Conservation (phyloP, 30 jellyfish, hydroid and myxozoan species). For the Sanderia malayensis region DNA sequence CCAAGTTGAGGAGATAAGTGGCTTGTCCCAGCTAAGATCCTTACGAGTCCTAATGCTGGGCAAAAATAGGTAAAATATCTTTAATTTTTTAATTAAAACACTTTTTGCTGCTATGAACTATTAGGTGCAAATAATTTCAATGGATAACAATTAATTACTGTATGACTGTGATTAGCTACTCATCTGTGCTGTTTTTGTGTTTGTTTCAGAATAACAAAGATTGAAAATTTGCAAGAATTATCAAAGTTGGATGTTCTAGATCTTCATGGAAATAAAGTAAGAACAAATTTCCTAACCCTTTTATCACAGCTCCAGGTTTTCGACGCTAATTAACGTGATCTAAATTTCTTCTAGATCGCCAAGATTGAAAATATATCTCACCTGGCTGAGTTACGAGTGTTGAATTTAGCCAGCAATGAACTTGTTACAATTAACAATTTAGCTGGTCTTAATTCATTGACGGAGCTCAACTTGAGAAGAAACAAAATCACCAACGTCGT, state of each 20-base stretch:
- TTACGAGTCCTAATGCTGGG: constrained; percentile 89
- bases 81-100: not conserved
- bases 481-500: constrained; percentile 70
- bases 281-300: too few species aligned
- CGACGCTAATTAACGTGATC: not conserved
- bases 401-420: constrained; percentile 83
- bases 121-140: too few species aligned
- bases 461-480: constrained; percentile 84
- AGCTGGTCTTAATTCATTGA: constrained; percentile 67
- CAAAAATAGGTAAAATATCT: constrained; percentile 67
- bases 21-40: constrained; percentile 60
- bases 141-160: too few species aligned
- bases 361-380: constrained; percentile 76
- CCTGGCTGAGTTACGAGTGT: constrained; percentile 75
- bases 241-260: constrained; percentile 78
- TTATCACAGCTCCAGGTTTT: too few species aligned
- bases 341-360: constrained; percentile 48
- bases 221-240: constrained; percentile 67
- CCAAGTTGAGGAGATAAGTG: constrained; percentile 75
- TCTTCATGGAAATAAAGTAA: constrained; percentile 94
- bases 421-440: constrained; percentile 41
- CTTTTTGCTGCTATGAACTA: too few species aligned
- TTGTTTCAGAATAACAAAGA: constrained; percentile 50
- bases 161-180: too few species aligned
- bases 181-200: too few species aligned